Base-by-base conservation (phyloP, 1,140 invertebrate genomes). In the Aricia agestis region DNA sequence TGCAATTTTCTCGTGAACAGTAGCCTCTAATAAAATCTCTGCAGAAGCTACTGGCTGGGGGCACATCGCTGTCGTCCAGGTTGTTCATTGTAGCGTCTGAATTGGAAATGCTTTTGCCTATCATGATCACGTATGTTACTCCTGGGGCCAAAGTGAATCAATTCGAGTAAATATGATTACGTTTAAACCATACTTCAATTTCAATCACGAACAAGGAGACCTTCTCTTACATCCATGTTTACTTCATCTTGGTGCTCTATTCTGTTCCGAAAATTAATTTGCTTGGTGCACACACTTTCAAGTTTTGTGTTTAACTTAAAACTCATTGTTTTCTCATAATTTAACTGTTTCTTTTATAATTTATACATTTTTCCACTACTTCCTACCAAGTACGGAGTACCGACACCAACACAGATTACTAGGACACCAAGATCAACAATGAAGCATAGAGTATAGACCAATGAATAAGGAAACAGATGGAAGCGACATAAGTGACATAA, bases 1-100 rank as follows among this genome's bases (percentile, higher is more conserved):
- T 77, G 75, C 89, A 91, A 71, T 82, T 89, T 65, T 90, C 87
- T 58, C 89, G 79, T 11, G 76, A 71, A 66, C 89, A 91, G 70
- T 70, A 84, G 32, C 87, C 87, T 73, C 85, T 81, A 70, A 91
- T 87, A 68, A 76, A 88, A 81, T 91, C 87, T 76, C 79, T 83
- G 68, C 89, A 91, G 70, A 81, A 89, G 63, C 75, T 86, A 68
- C 74, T 83, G 25, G 79, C 79, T 11, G 70, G 61, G 13, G 78
- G 76, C 57, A 68, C 71, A 52, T 84, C 68, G 11, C 61, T 61
- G 11, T 36, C 81, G 41, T 84, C 84, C 3, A 72, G 72, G 18
- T 76, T 73, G 74, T 71, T 83, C 82, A 85, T 86, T 67, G 74
- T 75, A 32, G 69, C 70, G 45, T 81, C 78, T 3, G 63, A 11